phyloP scores from a whole-genome alignment of 2,113 vertebrate species.

The Phodopus roborovskii region DNA sequence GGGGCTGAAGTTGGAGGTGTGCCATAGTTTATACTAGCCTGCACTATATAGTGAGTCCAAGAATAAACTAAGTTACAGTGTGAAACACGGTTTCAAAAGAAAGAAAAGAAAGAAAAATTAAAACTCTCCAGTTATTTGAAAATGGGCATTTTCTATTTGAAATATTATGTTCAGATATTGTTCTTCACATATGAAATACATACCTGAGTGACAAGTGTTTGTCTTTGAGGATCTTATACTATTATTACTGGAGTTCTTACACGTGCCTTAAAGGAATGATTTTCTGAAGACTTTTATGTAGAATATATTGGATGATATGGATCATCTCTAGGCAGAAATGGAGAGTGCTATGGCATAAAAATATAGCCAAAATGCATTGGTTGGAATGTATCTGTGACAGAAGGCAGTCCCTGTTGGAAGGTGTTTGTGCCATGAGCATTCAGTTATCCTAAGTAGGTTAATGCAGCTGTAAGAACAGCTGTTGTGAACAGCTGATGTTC shows the following conservation, averaged over 20 bases:
- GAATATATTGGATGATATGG: not conserved
- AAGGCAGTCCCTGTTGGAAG: not conserved
- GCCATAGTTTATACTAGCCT: not conserved
- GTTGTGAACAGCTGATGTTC: not conserved
- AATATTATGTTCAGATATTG: not conserved
- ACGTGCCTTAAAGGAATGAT: conserved; percentile 16
- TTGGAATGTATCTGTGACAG: not conserved
- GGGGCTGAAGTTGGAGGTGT: not conserved
- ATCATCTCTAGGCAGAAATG: not conserved
- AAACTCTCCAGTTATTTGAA: not conserved
- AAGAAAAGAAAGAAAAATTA: not conserved
- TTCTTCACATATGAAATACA: not conserved
- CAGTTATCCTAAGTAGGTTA: not conserved
- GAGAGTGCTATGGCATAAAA: not conserved
- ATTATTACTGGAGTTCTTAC: not conserved
- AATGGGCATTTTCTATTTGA: not conserved
- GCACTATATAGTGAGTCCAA: too few species aligned
- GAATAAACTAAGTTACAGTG: not conserved
- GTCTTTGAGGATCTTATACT: not conserved
- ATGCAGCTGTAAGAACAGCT: not conserved
- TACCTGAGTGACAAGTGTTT: not conserved
- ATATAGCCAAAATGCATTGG: not conserved
- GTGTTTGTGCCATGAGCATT: not conserved
- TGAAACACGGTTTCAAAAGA: not conserved
- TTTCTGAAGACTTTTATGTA: not conserved